phyloP scores from a whole-genome alignment of 2,797 vertebrate genomes.

The Alauda arvensis region DNA sequence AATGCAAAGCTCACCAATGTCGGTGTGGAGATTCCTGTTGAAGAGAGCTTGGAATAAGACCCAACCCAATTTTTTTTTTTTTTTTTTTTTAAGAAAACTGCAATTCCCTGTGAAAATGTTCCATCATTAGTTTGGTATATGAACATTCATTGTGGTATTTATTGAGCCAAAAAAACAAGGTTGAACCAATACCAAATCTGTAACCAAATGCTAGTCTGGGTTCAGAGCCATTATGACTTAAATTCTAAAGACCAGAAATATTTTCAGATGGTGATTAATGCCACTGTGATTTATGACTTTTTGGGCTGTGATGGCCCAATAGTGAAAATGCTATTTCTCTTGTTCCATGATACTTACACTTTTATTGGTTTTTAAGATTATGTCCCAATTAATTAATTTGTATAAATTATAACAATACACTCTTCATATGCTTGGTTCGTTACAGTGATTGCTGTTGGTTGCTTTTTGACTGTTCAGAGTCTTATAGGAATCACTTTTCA shows the following conservation, averaged over 20 bases:
- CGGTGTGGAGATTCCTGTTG: fast-evolving
- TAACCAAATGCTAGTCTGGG: background rate
- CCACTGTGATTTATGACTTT: background rate
- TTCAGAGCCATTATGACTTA: background rate
- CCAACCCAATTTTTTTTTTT: background rate
- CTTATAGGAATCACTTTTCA: background rate
- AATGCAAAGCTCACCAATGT: fast-evolving
- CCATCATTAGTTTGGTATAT: background rate
- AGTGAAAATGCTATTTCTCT: background rate
- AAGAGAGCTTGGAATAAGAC: background rate
- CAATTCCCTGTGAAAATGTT: background rate
- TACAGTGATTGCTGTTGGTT: background rate
- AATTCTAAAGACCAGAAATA: background rate
- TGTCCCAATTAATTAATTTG: background rate
- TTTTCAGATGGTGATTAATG: background rate
- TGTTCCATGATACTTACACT: background rate
- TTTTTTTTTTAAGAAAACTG: background rate
- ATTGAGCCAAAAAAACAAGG: background rate
- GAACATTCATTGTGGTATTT: background rate
- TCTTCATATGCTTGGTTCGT: background rate
- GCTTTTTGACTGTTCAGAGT: background rate
- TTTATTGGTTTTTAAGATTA: background rate
- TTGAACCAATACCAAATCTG: background rate
- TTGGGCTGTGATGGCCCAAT: background rate
- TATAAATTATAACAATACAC: background rate